These are phyloP conservation scores for Grapholita molesta DNA, from an alignment of 1,140 invertebrate genomes.

Conservation along the genomic window DNA sequence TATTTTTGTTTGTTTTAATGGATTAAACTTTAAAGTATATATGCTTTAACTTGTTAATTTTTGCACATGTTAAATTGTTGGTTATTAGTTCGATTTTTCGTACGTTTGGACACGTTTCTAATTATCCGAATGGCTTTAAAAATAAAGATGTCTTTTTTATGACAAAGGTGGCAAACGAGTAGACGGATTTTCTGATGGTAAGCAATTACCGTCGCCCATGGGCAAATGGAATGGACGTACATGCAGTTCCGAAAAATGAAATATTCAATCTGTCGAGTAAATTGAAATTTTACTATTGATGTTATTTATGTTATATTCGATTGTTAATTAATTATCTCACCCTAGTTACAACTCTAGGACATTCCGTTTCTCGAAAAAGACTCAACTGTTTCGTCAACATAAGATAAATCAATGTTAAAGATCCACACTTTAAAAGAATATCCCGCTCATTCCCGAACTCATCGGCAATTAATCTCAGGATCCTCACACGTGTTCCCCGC, in stretches of 20 bases:
- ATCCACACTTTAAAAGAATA: not conserved
- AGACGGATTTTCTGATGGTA: too few species aligned
- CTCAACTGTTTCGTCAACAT: not conserved
- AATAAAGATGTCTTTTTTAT: too few species aligned
- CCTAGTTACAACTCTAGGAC: too few species aligned
- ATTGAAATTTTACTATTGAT: not conserved
- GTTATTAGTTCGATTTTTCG: not conserved
- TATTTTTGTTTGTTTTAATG: not conserved
- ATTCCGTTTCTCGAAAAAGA: not conserved
- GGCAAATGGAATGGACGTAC: too few species aligned
- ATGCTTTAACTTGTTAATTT: not conserved
- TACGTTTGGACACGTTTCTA: too few species aligned
- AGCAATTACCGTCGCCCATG: too few species aligned
- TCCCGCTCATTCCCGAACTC: conserved; percentile 14
- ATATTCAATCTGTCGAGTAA: not conserved
- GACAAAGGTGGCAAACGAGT: too few species aligned
- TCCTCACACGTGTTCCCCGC: conserved; percentile 58
- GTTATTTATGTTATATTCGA: not conserved
- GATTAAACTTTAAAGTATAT: not conserved
- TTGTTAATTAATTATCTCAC: not conserved
- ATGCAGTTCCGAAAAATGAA: not conserved
- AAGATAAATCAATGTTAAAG: not conserved
- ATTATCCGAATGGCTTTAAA: too few species aligned
- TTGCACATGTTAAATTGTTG: not conserved
- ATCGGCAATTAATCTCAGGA: conserved; percentile 53